Conservation (phyloP, 2,888 invertebrate species). For the Stenodema calcarata region DNA sequence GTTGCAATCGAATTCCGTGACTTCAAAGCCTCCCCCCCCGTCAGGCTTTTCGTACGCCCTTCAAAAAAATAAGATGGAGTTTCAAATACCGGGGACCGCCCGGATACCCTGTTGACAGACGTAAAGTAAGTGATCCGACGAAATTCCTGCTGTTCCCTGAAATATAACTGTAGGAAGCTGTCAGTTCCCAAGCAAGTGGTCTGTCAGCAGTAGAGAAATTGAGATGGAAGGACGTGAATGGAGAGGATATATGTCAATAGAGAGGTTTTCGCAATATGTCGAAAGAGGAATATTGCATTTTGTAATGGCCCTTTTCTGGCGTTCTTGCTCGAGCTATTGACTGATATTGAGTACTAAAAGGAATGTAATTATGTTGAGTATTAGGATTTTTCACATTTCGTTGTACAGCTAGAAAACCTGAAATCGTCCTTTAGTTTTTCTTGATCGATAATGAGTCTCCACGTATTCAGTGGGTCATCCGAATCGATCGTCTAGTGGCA, state of each 20-base stretch:
- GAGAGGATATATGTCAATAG: background rate
- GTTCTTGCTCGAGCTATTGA: background rate
- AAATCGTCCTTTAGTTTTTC: no score
- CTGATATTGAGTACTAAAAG: background rate
- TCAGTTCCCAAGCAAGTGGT: background rate
- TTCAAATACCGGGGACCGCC: background rate
- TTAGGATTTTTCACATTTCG: background rate
- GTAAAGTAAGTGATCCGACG: background rate
- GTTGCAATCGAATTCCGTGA: background rate
- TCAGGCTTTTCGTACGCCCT: no score
- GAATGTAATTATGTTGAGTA: background rate
- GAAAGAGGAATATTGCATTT: background rate
- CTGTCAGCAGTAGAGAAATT: background rate
- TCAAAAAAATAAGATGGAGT: background rate
- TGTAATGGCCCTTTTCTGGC: background rate
- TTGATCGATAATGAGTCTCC: no score
- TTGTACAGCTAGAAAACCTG: no score
- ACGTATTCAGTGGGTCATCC: no score
- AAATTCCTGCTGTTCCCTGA: background rate
- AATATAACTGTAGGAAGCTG: background rate
- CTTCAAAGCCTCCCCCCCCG: no score
- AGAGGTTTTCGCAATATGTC: background rate
- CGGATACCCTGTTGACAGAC: background rate
- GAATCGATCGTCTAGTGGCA: no score
- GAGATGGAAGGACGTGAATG: background rate